Evolutionary conservation across 2,888 invertebrate species (phyloP), one percentile per base, ranked within the genome.

Genomic region (Willowsia nigromaculata): DNA sequence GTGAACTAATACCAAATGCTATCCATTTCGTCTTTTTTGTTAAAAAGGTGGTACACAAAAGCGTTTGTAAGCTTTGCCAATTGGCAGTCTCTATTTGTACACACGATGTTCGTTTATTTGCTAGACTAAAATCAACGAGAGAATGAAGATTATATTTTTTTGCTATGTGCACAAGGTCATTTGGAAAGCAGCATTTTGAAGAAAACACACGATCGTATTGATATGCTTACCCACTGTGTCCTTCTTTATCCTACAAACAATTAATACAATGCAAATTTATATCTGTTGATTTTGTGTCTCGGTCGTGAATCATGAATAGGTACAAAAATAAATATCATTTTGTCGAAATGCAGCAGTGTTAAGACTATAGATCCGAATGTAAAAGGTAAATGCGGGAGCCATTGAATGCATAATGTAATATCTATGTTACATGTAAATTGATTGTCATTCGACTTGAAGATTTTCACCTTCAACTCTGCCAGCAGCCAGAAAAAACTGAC

Each of bases 381-480:
- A 25, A 1, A n/a, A 22, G 5, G 25, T 3, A 59, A 59, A 6
- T 11, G 59, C 0, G 25, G 25, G 22, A 22, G 15, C 30, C 11
- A 30, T n/a, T 18, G 71, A 40, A 71, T 71, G 40, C 71, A 71
- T 43, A 71, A 43, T 43, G n/a, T n/a, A n/a, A 71, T 71, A 43
- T 40, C 62, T 25, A 22, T n/a, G 18, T 5, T n/a, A 50, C 4
- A 50, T 56, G 2, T 50, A 74, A 74, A 74, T 27, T n/a, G 50
- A 47, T 15, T 74, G 74, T 74, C 74, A 74, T 25, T n/a, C n/a
- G 25, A 27, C 50, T 50, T 74, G 25, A 27, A 74, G 47, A 74
- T 74, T 74, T 74, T 74, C 50, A 74, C 74, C 74, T 74, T 74
- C 74, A 74, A 74, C 74, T 74, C 25, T 15, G 40, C 74, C 1